Evolutionary conservation across 1,140 invertebrate genomes (phyloP), one percentile per base, ranked within the genome.

Genomic region (Neuroterus valhalla): DNA sequence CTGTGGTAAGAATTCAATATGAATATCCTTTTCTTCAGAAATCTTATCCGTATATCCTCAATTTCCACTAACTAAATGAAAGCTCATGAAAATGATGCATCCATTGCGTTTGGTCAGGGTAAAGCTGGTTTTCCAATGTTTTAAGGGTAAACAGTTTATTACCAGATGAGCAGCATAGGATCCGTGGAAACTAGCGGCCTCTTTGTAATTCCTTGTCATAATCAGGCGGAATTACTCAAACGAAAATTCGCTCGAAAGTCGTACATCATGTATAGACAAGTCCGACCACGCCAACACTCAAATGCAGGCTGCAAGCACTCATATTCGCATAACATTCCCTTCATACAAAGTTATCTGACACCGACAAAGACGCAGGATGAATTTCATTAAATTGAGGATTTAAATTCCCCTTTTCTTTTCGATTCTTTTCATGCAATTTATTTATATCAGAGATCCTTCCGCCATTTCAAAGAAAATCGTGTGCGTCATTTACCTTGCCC

Each of bases 171-270:
- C 14, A 17, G 14, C 23, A 68, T 70, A 72, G 66, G 66, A 66
- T 26, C 62, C 11, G 12, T 66, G 67, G 44, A 70, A 45, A 62
- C 42, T 10, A 77, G 77, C 74, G 62, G 66, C 75, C 71, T 77
- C 70, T 79, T 76, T 79, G 73, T 77, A 68, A 72, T 76, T 70
- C 48, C 21, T 74, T 31, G 52, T 75, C 55, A n/a, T 67, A 82
- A 82, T 75, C 70, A 81, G 80, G 78, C 80, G 80, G 80, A 81
- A 79, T 82, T 82, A 74, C 72, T 82, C 80, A 82, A 82, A 82
- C 75, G 80, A 62, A 78, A 75, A 77, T 71, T 79, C 73, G 69
- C 79, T 78, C 78, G 71, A 78, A 77, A 77, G 72, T 79, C 71
- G 69, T 82, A 78, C 78, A 82, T 82, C 80, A 82, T 79, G 76